These are phyloP conservation scores for Agrochola circellaris DNA, from an alignment of 2,888 invertebrate species.

Conservation along the genomic window DNA sequence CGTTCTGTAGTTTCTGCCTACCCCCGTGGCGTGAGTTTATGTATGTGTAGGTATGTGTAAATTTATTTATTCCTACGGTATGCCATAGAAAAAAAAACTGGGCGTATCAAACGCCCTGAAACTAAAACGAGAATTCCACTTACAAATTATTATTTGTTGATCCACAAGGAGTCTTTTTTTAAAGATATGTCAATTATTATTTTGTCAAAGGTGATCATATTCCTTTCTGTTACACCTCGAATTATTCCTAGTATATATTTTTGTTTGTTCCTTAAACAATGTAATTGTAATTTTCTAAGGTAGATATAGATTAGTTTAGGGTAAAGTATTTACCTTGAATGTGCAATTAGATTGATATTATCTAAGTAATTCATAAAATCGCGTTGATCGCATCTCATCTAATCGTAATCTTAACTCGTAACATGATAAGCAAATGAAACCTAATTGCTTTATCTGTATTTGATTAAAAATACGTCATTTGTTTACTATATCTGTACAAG, in stretches of 20 bases:
- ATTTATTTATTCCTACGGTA: too few relatives aligned
- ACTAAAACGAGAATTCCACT: not conserved
- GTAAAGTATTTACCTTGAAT: slow-evolving; percentile 1
- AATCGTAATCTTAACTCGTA: slow-evolving; percentile 11
- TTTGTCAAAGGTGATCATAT: not conserved
- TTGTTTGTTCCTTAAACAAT: not conserved
- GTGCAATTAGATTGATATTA: slow-evolving; percentile 31
- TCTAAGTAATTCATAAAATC: not conserved
- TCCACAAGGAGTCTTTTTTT: not conserved
- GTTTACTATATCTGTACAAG: not conserved
- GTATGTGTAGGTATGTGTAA: too few relatives aligned
- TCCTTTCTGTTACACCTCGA: not conserved
- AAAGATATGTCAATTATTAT: not conserved
- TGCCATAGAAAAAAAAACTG: not conserved
- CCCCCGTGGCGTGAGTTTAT: too few relatives aligned
- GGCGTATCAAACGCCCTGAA: not conserved
- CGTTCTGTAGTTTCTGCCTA: too few relatives aligned
- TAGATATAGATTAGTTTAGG: not conserved
- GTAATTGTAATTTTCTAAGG: slow-evolving; percentile 2
- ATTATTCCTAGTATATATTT: not conserved
- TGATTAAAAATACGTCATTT: not conserved
- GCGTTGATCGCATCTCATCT: slow-evolving; percentile 20
- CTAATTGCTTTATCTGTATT: not conserved
- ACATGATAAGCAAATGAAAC: not conserved
- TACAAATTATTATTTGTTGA: not conserved